phyloP scores from a whole-genome alignment of 2,888 invertebrate species.

The Erpobdella octoculata region DNA sequence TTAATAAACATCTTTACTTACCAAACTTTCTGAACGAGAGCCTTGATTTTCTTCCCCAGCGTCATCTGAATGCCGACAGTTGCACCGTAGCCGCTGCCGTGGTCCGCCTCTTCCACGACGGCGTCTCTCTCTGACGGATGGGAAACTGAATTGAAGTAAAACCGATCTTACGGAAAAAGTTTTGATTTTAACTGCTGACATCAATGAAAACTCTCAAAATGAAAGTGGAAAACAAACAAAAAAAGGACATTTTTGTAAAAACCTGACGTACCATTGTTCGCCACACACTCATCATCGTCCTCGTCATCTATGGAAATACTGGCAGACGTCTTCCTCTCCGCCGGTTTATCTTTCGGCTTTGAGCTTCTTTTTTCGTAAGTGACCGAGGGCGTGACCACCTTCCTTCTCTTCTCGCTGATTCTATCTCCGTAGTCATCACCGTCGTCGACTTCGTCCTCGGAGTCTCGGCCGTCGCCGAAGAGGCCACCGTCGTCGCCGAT shows the following conservation, averaged over 20 bases:
- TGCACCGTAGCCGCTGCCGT: neutral
- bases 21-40: constrained; percentile 46
- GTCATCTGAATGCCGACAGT: neutral
- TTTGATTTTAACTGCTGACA: neutral
- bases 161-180: neutral
- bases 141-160: neutral
- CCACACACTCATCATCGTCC: neutral
- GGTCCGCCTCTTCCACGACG: neutral
- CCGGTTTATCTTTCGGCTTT: neutral
- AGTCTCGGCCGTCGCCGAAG: neutral
- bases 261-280: no score
- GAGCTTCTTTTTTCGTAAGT: constrained; percentile 17
- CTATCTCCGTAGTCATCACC: neutral
- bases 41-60: constrained; percentile 46
- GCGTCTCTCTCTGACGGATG: neutral
- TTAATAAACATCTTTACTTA: constrained; percentile 35
- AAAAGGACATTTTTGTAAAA: no score
- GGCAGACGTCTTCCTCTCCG: neutral
- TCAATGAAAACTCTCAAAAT: neutral
- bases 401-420: neutral
- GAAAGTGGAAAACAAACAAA: neutral
- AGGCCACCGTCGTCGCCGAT: neutral
- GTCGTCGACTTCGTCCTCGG: neutral
- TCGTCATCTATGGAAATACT: neutral
- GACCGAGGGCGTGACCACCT: neutral